Evolutionary conservation across 1,140 invertebrate species (phyloP), one percentile per base, ranked within the genome.

Genomic region (Rhizoglyphus robini): DNA sequence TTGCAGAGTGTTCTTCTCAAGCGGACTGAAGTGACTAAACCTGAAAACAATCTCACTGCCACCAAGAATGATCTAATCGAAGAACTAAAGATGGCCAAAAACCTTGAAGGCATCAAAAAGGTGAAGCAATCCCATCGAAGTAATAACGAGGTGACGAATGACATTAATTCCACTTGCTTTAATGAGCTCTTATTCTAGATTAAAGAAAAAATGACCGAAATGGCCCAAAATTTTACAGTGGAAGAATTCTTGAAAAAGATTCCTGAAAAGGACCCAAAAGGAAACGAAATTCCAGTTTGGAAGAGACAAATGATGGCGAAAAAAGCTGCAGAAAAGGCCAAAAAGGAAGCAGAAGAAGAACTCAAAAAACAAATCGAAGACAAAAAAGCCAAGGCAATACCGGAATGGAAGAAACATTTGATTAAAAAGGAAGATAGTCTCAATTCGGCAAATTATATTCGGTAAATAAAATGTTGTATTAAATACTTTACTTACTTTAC

Each of bases 291-390:
- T 72, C 91, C 91, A 13, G 85, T 85, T 23, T 95, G 92, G 91
- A 94, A 94, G 75, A 77, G 90, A 27, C 90, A 95, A 76, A 92
- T 96, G 88, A 72, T 95, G 73, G 91, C 91, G 0, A 86, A 89
- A 71, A 90, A 94, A 74, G 87, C 88, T 0, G 91, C 91, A 0
- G 90, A 95, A 74, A 85, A 87, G 67, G 91, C 91, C 1, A 84
- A 87, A 66, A 88, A 88, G 73, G 90, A 95, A 71, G 78, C 90
- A 59, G 89, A 93, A 76, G 88, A 90, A 74, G 82, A 87, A 69
- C 77, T 67, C 2, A 62, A 84, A 47, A 80, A 83, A 63, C 88
- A 93, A 71, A 86, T 88, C 1, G 90, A 94, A 75, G 85, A 88
- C 69, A 84, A 88, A 68, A 79, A 88, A 70, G 81, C 90, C 36